Conservation (phyloP, 2,888 invertebrate genomes). For the Volucella zonaria region DNA sequence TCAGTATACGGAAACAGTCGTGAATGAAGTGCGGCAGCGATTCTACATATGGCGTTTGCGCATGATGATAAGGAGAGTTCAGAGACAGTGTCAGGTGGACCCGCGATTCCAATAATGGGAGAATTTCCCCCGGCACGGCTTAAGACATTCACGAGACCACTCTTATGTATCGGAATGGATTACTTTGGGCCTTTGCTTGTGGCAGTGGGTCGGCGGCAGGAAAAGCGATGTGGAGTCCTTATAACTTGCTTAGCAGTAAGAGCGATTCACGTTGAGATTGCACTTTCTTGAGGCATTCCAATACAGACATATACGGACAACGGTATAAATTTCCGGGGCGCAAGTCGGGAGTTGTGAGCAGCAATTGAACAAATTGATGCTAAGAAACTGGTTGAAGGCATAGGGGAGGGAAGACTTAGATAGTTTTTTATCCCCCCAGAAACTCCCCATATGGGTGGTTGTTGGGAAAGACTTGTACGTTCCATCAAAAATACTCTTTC, state of each 20-base stretch:
- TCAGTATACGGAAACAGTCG: no score
- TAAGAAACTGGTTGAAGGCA: constrained; percentile 14
- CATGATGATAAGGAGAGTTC: no score
- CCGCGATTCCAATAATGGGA: no score
- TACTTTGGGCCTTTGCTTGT: no score
- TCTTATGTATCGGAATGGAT: no score
- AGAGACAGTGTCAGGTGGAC: no score
- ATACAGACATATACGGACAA: background rate
- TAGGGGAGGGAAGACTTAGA: background rate
- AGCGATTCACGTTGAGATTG: background rate
- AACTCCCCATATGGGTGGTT: constrained; percentile 11
- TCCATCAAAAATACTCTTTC: background rate
- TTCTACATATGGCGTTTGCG: no score
- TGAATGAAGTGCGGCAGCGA: no score
- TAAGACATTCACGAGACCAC: no score
- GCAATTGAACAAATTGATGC: background rate
- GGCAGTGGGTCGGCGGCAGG: no score
- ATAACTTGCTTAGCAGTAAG: constrained; percentile 1
- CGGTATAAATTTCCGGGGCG: constrained; percentile 15
- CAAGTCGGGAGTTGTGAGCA: background rate
- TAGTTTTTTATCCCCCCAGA: constrained; percentile 4
- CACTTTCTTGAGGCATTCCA: background rate
- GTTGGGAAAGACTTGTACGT: background rate
- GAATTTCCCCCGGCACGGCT: no score
- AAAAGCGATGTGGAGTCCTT: no score